Evolutionary conservation across 2,888 invertebrate genomes (phyloP).

Genomic region (Leptarthrus brevirostris): DNA sequence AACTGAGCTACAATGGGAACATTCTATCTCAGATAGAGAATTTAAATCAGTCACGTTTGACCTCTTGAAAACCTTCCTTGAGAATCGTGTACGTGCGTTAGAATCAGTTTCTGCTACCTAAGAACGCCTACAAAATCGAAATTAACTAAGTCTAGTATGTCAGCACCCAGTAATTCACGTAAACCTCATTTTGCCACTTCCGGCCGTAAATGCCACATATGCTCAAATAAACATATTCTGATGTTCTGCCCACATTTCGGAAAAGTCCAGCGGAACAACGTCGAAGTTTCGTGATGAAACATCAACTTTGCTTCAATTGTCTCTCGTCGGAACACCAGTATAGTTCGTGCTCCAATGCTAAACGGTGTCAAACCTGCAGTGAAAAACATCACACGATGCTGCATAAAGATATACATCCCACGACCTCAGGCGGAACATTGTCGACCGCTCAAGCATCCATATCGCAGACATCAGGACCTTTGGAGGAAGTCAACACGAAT

Average conservation of each 20-base stretch:
- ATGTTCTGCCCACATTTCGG: neutral
- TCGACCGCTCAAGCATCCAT: too few relatives aligned
- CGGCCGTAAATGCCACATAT: neutral
- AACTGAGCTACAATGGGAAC: too few relatives aligned
- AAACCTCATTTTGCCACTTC: neutral
- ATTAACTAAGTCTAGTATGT: neutral
- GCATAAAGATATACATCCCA: neutral
- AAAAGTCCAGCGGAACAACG: neutral
- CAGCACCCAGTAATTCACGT: neutral
- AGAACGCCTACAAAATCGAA: neutral
- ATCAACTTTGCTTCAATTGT: neutral
- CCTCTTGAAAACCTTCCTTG: too few relatives aligned
- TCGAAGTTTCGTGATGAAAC: neutral
- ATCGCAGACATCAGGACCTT: neutral
- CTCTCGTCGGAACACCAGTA: neutral
- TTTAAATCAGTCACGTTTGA: too few relatives aligned
- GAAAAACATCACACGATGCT: neutral
- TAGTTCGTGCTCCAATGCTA: neutral
- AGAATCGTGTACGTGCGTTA: too few relatives aligned
- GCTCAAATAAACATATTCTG: neutral
- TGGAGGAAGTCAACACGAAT: too few relatives aligned
- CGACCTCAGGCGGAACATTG: rapidly evolving
- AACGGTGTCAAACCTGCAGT: neutral
- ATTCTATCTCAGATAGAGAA: too few relatives aligned
- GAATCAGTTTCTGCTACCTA: too few relatives aligned